Conservation (phyloP, 2,797 vertebrate species). For the Numenius phaeopus region DNA sequence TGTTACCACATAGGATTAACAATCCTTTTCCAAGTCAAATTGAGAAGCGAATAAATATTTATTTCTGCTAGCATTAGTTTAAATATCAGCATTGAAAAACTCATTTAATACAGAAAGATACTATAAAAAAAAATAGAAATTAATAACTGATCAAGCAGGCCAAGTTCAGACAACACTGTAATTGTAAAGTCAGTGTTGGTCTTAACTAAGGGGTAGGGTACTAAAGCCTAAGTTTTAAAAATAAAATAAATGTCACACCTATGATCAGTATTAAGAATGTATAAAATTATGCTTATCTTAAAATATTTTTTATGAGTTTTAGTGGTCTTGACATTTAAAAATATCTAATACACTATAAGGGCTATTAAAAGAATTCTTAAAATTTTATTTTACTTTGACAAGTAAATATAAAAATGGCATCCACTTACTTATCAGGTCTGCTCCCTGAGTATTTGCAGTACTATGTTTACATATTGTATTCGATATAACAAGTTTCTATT, state of each 20-base stretch:
- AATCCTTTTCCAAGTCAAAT: conserved; percentile 1
- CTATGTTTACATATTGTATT: not conserved
- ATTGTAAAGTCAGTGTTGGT: not conserved
- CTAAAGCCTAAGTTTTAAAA: not conserved
- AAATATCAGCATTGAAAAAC: conserved; percentile 15
- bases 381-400: conserved; percentile 39
- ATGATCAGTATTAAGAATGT: not conserved
- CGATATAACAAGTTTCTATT: not conserved
- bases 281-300: conserved; percentile 22
- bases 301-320: conserved; percentile 33
- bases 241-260: not conserved
- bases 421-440: not conserved
- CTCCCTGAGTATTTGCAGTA: not conserved
- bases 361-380: conserved; percentile 50
- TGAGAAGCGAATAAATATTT: conserved; percentile 19
- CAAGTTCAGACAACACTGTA: not conserved
- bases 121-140: not conserved
- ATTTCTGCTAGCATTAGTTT: not conserved
- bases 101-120: conserved; percentile 2
- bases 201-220: not conserved
- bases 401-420: conserved; percentile 16
- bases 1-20: not conserved
- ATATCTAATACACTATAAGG: not conserved
- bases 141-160: not conserved
- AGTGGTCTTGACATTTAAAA: conserved; percentile 47